These are phyloP conservation scores for Zapornia atra DNA, from an alignment of 2,113 vertebrate species.

Conservation along the genomic window DNA sequence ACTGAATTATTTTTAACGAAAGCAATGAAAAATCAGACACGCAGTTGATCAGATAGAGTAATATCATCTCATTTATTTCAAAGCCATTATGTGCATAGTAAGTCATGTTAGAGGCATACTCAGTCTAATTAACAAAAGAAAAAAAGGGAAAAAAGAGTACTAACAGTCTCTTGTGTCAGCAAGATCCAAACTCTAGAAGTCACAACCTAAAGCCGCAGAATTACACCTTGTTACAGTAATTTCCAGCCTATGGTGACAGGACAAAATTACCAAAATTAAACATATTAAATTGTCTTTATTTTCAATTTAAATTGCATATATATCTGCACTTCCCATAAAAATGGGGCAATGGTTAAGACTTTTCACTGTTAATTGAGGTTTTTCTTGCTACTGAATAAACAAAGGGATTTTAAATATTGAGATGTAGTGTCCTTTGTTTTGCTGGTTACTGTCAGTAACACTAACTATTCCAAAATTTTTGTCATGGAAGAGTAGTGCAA, in stretches of 20 bases:
- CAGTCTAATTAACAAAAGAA: neutral
- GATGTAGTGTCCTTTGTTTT: neutral
- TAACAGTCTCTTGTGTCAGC: neutral
- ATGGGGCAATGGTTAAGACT: neutral
- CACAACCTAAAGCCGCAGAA: neutral
- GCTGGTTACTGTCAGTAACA: neutral
- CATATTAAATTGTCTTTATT: neutral
- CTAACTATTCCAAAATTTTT: neutral
- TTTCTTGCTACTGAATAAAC: neutral
- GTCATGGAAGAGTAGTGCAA: neutral
- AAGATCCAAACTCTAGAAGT: neutral
- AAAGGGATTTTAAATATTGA: neutral
- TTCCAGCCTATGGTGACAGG: neutral
- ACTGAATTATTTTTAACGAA: neutral
- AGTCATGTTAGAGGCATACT: neutral
- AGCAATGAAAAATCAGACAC: neutral
- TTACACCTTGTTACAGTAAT: neutral
- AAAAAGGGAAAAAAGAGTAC: neutral
- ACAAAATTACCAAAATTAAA: neutral
- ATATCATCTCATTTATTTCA: neutral
- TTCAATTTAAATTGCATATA: neutral
- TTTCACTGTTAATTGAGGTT: neutral
- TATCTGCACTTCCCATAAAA: neutral
- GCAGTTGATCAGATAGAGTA: neutral
- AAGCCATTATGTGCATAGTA: neutral